Evolutionary conservation across 2,888 invertebrate species (phyloP), one percentile per base, ranked within the genome.

Genomic region (Tipula lateralis): DNA sequence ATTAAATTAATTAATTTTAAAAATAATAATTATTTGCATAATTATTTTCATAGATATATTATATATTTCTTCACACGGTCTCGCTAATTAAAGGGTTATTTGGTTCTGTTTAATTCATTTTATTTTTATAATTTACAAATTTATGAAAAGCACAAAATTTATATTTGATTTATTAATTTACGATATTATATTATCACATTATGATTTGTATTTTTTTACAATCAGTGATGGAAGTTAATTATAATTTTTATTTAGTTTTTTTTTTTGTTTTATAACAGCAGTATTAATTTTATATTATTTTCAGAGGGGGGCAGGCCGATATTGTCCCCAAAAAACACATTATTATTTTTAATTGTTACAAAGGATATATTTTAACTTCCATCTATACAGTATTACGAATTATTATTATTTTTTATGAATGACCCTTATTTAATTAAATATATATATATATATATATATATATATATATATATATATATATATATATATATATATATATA

Each of bases 131-230:
- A 44, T 44, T 44, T 44, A 44, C 24, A 66, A 66, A 9, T 24
- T n/a, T 66, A 66, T 24, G 66, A 66, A 66, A 66, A 66, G 66
- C 66, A 66, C 66, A 66, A 66, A n/a, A 24, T 66, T 66, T 66
- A 24, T n/a, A 24, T 66, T 66, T 66, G 24, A 24, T 66, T 66
- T 66, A 66, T 24, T 24, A 66, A 24, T 24, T 66, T 66, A 66
- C 24, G 7, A 66, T n/a, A n/a, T n/a, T n/a, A n/a, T n/a, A n/a
- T 66, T 66, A 19, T 7, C 19, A n/a, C n/a, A n/a, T 66, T 66
- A 19, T 7, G 7, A 66, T 5, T 39, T 32, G 3, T 32, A n/a
- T 44, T 44, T 44, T 44, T 44, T n/a, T 44, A 36, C 9, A 36
- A 36, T 2, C 36, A 44, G n/a, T 7, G 44, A 16, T 44, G 44